Percentiles rank a stretch among this genome's conserved stretches.
These are phyloP conservation scores for Caenorhabditis sp. DNA, from an alignment of 2,888 invertebrate genomes.

Conservation along the genomic window DNA sequence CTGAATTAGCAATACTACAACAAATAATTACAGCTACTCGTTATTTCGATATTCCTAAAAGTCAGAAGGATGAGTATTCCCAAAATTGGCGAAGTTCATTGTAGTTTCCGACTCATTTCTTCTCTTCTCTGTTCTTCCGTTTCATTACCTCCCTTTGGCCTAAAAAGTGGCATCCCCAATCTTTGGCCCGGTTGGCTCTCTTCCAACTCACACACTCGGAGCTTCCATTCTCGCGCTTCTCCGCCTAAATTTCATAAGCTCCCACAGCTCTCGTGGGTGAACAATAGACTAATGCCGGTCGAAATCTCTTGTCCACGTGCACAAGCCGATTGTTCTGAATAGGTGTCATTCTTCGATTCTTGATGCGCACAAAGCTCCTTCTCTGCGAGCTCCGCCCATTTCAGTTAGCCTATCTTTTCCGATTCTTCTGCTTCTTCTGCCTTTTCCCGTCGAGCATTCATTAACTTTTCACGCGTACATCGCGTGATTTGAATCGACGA, in stretches of 20 bases:
- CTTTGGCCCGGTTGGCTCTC: neutral
- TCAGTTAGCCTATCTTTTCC: neutral
- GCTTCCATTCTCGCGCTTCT: neutral
- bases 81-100: no score
- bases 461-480: conserved; percentile 51
- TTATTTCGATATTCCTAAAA: no score
- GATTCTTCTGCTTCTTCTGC: neutral
- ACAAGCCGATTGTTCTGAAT: neutral
- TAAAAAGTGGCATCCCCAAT: conserved; percentile 6
- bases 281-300: neutral
- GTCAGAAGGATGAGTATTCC: no score
- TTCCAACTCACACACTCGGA: neutral
- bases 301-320: neutral
- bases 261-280: conserved; percentile 2
- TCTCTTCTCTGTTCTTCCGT: conserved; percentile 27
- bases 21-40: no score
- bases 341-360: neutral
- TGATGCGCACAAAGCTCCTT: neutral
- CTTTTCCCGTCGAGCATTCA: no score
- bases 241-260: conserved; percentile 30
- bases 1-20: no score
- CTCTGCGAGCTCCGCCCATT: conserved; percentile 8
- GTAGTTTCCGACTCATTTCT: conserved; percentile 1
- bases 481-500: conserved; percentile 37
- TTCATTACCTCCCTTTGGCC: conserved; percentile 9